Conservation (phyloP, 2,113 vertebrate genomes). For the Ptyas mucosa region DNA sequence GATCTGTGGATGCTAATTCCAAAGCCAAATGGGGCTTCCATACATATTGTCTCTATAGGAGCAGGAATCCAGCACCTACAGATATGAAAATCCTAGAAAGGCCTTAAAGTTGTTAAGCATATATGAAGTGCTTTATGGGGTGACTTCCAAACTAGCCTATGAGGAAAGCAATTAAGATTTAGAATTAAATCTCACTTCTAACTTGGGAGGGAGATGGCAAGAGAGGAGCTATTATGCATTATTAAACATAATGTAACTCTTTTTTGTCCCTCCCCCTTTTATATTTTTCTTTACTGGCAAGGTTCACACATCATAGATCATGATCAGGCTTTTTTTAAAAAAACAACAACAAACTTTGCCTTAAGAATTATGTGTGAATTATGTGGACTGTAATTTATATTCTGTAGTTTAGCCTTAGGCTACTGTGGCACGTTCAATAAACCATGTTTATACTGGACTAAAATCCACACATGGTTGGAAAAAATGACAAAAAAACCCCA, state of each 20-base stretch:
- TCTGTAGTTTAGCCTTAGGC: not conserved
- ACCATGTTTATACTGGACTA: not conserved
- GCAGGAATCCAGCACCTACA: not conserved
- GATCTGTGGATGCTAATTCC: too few relatives aligned
- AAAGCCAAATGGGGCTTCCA: not conserved
- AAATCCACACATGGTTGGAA: too few relatives aligned
- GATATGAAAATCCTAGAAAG: not conserved
- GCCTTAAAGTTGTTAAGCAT: not conserved
- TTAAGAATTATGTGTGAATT: not conserved
- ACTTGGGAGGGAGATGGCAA: not conserved
- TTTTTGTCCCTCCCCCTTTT: not conserved
- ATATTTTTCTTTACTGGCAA: not conserved
- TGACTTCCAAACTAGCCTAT: not conserved
- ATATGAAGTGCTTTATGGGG: not conserved
- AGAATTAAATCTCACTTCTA: not conserved
- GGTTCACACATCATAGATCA: not conserved
- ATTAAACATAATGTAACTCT: not conserved
- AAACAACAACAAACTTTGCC: not conserved
- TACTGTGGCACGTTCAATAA: not conserved
- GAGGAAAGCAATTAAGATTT: not conserved
- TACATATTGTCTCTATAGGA: not conserved
- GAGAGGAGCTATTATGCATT: not conserved
- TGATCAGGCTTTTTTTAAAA: not conserved
- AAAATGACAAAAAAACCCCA: too few relatives aligned
- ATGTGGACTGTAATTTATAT: not conserved